phyloP scores from a whole-genome alignment of 2,797 vertebrate species.

The Balearica regulorum region DNA sequence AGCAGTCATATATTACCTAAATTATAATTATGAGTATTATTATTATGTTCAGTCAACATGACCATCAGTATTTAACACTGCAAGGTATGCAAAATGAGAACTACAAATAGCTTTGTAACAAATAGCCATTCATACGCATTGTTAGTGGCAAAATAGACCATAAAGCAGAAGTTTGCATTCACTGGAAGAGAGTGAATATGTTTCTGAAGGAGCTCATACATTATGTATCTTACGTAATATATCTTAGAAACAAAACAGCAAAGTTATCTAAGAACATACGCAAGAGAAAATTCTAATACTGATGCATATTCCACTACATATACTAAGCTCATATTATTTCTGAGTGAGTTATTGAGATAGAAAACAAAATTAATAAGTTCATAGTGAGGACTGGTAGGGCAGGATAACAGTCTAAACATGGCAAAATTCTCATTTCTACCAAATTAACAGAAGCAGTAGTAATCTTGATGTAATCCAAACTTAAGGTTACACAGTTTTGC shows the following conservation, averaged over 20 bases:
- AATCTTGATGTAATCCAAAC: background rate
- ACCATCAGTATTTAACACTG: background rate
- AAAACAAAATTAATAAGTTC: background rate
- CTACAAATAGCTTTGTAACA: background rate
- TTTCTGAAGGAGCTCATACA: conserved; percentile 1
- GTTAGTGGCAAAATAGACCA: background rate
- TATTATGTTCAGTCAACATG: background rate
- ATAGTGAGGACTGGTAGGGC: background rate
- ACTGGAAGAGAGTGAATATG: background rate
- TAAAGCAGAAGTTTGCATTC: background rate
- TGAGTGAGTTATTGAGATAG: background rate
- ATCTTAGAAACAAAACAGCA: background rate
- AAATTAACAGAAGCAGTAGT: background rate
- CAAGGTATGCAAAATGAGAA: background rate
- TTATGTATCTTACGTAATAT: background rate
- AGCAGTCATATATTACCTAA: background rate
- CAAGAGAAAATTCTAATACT: background rate
- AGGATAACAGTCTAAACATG: background rate
- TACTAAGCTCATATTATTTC: background rate
- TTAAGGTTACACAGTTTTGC: background rate
- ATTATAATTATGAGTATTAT: conserved; percentile 6
- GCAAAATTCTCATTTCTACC: background rate
- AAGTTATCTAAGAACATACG: background rate
- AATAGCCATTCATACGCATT: background rate
- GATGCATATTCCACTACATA: background rate